A percentile compares a stretch with the other conserved stretches of the same genome.
Evolutionary conservation across 2,797 vertebrate species (phyloP).

Genomic region (Pogoniulus pusillus): DNA sequence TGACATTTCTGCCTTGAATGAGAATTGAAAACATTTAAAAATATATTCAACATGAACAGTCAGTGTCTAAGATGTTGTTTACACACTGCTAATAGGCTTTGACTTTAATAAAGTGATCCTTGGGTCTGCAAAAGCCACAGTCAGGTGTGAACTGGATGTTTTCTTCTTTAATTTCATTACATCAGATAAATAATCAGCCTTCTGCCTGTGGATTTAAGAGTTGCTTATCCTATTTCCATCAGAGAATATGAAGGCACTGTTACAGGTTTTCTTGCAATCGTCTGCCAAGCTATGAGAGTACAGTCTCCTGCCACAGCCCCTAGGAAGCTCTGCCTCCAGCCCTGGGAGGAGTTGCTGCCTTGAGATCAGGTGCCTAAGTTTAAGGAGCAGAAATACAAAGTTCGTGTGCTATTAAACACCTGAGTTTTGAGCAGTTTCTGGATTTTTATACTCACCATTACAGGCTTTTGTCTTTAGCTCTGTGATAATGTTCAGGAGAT

Average conservation of each 20-base stretch:
- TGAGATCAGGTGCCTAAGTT: background rate
- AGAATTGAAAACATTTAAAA: slow-evolving; percentile 78
- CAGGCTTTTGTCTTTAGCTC: background rate
- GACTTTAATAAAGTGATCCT: slow-evolving; percentile 67
- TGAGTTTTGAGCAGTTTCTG: background rate
- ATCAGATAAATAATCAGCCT: slow-evolving; percentile 10
- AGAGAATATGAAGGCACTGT: background rate
- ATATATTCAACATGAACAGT: slow-evolving; percentile 74
- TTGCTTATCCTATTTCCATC: background rate
- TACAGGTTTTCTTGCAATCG: background rate
- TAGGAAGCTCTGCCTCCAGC: background rate
- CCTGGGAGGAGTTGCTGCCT: background rate
- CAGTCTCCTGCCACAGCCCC: background rate
- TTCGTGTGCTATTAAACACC: background rate
- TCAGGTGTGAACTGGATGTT: slow-evolving; percentile 61
- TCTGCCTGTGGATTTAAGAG: background rate
- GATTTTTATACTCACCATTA: background rate
- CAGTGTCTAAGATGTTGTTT: slow-evolving; percentile 72
- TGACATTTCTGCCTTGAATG: slow-evolving; percentile 79
- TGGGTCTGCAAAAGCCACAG: slow-evolving; percentile 52
- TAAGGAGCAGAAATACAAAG: background rate
- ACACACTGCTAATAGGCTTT: slow-evolving; percentile 70
- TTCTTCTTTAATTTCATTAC: slow-evolving; percentile 24
- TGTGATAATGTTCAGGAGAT: background rate
- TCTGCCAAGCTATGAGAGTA: background rate